Base-by-base conservation (phyloP, 1,140 invertebrate genomes). In the Drosophila nebulosa region DNA sequence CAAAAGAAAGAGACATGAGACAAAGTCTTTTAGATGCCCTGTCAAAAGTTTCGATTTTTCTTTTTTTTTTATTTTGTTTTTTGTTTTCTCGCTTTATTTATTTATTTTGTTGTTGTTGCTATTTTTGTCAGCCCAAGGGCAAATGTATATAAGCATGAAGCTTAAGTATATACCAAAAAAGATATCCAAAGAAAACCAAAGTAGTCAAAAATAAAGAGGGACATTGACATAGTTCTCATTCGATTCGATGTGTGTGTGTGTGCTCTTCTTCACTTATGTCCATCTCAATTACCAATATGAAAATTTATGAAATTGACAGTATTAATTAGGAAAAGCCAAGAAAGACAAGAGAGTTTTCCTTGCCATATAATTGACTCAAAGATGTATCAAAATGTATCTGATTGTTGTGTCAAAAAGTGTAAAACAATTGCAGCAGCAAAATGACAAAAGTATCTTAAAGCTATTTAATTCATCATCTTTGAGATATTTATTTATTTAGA, bases 201-300 rank as follows among this genome's bases (percentile, higher is more conserved):
- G 22, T 35, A 46, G 14, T 39, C 51, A 16, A 59, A 76, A 68
- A 46, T 46, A 16, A 42, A 42, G 39, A 42, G 39, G 39, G 64
- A 52, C 81, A 86, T 68, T 85, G 80, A 86, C 80, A 85, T 85
- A 86, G 78, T 85, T 85, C 77, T 64, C 69, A 71, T 74, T 64
- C 63, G 71, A 75, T 74, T 60, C 55, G 74, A 64, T 78, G 68
- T 76, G 59, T 18, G 16, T 46, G 6, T 46, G 39, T 46, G 39
- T 46, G 39, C 4, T 26, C 24, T 26, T 26, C 24, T 26, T 9
- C 27, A 7, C 27, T 30, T 53, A 12, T 53, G 22, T 53, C 24
- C 21, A 22, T 46, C 16, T 46, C 39, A 21, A 46, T 46, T 46
- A 46, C 16, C 39, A 46, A 18, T n/a, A n/a, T 18, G 39, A 12